These are phyloP conservation scores for Brachystomella parvula DNA, from an alignment of 1,140 invertebrate genomes.

Conservation along the genomic window DNA sequence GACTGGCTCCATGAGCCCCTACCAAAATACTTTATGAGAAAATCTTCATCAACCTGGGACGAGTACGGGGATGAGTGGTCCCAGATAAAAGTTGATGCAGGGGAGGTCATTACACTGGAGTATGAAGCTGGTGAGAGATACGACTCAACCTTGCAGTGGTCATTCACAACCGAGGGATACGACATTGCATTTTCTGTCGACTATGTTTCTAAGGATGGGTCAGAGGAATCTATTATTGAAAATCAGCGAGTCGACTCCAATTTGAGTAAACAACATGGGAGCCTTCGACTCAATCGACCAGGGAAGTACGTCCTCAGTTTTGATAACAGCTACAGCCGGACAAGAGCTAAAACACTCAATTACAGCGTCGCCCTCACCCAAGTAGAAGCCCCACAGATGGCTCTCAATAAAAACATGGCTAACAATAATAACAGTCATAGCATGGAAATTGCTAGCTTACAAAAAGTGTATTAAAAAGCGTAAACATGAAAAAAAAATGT, in stretches of 20 bases:
- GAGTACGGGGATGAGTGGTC: conserved; percentile 14
- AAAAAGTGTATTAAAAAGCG: too few species aligned
- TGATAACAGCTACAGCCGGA: conserved; percentile 12
- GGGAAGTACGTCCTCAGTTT: conserved; percentile 5
- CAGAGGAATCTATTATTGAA: neutral
- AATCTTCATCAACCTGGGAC: neutral
- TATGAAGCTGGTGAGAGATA: neutral
- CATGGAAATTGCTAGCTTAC: too few species aligned
- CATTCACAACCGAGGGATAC: conserved; percentile 7
- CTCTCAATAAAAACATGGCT: neutral
- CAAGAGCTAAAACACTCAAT: neutral
- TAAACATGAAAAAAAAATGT: too few species aligned
- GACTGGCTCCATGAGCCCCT: conserved; percentile 12
- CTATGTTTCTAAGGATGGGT: neutral
- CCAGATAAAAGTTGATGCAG: neutral
- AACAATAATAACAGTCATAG: neutral
- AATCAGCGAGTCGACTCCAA: neutral
- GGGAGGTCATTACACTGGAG: neutral
- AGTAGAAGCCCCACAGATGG: neutral
- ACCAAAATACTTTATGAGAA: conserved; percentile 10
- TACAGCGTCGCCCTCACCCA: neutral
- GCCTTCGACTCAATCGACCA: neutral
- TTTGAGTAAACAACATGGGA: neutral
- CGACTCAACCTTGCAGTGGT: neutral
- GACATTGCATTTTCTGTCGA: conserved; percentile 2